Percentiles rank a stretch among this genome's conserved stretches.
Conservation (phyloP, 2,797 vertebrate species). For the Picus viridis region DNA sequence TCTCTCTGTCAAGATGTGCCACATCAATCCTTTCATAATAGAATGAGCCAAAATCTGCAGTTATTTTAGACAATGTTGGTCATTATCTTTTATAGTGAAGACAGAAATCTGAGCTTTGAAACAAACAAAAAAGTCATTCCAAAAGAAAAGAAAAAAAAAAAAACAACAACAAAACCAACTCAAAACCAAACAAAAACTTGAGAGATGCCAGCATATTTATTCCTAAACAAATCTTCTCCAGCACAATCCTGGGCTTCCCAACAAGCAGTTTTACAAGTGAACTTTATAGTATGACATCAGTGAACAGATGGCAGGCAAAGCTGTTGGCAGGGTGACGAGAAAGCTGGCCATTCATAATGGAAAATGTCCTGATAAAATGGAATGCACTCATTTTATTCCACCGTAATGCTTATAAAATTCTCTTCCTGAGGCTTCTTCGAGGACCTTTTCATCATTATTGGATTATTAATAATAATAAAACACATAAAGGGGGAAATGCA, state of each 20-base stretch:
- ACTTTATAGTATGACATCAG: constrained; percentile 71
- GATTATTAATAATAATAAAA: constrained; percentile 66
- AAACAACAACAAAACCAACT: too few relatives aligned
- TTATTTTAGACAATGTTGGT: neutral
- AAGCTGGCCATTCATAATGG: constrained; percentile 71
- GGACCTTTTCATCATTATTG: constrained; percentile 54
- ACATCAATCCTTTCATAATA: neutral
- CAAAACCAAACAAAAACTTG: neutral
- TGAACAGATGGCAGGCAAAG: constrained; percentile 72
- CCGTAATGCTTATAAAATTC: constrained; percentile 69
- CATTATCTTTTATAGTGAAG: neutral
- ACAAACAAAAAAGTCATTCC: neutral
- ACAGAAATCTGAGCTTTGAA: neutral
- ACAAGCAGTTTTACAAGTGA: constrained; percentile 46
- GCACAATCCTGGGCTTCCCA: constrained; percentile 29
- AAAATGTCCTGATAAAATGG: constrained; percentile 75
- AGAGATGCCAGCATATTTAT: constrained; percentile 28
- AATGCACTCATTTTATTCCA: constrained; percentile 75
- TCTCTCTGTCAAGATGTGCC: neutral
- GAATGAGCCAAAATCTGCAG: neutral
- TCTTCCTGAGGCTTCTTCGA: constrained; percentile 68
- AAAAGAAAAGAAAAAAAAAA: too few relatives aligned
- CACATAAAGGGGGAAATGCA: constrained; percentile 48
- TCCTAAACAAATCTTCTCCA: constrained; percentile 53
- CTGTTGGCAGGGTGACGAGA: constrained; percentile 60